Evolutionary conservation across 92 coral and sea anemone species (phyloP), one percentile per base, ranked within the genome.

Genomic region (Micromussa lordhowensis): DNA sequence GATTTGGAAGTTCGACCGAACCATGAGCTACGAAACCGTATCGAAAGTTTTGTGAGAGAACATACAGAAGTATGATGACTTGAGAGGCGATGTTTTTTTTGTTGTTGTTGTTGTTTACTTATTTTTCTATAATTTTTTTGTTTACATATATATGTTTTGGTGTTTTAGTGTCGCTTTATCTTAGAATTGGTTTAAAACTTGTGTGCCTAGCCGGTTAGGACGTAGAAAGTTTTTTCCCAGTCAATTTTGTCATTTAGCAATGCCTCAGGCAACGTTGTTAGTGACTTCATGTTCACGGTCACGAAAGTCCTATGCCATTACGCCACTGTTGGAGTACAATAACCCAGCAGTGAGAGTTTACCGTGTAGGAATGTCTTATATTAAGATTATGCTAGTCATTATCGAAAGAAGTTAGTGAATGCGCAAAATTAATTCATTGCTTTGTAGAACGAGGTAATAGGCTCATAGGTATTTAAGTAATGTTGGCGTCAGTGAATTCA

Each of bases 1-100:
- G 96, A 95, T 84, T 75, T 86, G 54, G 88, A 87, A 55, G 78
- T 92, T 36, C 90, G 88, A 30, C 85, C 88, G 28, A 92, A 95
- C 90, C 90, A 92, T 81, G 93, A 92, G 75, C 96, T 95, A 16
- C 90, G 94, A 84, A 85, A 68, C 61, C 91, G 92, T 24, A 95
- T 95, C 83, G 86, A 92, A 68, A 87, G 36, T 31, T 95, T 95
- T 70, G 80, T 78, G n/a, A 70, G 75, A 29, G 89, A 93, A 5
- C 94, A 95, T 75, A 85, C 95, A 21, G 71, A 54, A 12, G 87
- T 75, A 30, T 92, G 68, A 90, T 81, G 14, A n/a, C 69, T 48
- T 18, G 78, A 19, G 26, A 18, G 36, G 1, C 34, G 78, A 71
- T 14, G 7, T 34, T 71, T 32, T 71, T 29, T 71, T 40, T 4